Conservation (phyloP, 2,888 invertebrate species). For the Acrobasis repandana region DNA sequence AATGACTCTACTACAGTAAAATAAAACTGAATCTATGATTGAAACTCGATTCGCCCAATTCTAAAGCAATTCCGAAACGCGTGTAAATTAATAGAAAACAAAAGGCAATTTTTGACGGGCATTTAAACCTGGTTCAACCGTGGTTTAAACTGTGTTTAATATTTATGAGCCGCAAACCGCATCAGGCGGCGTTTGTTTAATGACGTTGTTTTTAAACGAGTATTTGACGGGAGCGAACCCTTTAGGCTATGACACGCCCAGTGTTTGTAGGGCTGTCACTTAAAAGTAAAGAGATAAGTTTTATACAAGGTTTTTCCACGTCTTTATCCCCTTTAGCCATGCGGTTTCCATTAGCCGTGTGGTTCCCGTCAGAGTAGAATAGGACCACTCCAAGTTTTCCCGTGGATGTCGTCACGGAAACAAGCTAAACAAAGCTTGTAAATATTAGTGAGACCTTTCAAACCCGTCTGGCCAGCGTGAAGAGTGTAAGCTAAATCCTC, state of each 20-base stretch:
- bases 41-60: background rate
- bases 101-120: conserved; percentile 23
- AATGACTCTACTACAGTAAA: too few relatives aligned
- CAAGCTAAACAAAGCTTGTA: too few relatives aligned
- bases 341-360: too few relatives aligned
- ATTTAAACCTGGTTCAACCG: conserved; percentile 20
- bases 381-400: too few relatives aligned
- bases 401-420: too few relatives aligned
- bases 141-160: conserved; percentile 55
- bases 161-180: conserved; percentile 79
- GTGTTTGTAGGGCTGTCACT: conserved; percentile 55
- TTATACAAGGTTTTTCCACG: too few relatives aligned
- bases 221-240: conserved; percentile 70
- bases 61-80: conserved; percentile 6
- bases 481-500: too few relatives aligned
- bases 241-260: conserved; percentile 68
- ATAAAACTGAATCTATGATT: background rate
- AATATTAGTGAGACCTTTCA: too few relatives aligned
- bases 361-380: too few relatives aligned
- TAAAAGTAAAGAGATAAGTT: background rate
- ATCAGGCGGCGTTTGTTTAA: conserved; percentile 79
- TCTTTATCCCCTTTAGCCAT: too few relatives aligned
- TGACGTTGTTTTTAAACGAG: conserved; percentile 81
- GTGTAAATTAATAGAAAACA: conserved; percentile 12
- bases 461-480: too few relatives aligned